Evolutionary conservation across 2,797 vertebrate genomes (phyloP).

Genomic region (Pipistrellus kuhlii): DNA sequence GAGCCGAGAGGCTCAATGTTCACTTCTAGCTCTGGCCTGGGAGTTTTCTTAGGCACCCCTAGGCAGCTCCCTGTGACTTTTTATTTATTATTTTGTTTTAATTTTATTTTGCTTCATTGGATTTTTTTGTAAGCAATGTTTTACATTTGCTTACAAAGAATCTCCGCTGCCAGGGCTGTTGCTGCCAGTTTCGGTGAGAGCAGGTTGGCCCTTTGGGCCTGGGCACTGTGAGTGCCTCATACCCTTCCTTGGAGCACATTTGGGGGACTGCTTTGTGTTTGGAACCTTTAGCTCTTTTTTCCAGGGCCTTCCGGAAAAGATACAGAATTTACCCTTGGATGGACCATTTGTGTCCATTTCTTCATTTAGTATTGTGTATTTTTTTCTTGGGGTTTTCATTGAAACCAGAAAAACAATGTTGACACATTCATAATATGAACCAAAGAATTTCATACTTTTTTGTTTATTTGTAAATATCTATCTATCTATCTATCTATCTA

Average conservation of each 20-base stretch:
- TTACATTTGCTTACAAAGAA: conserved; percentile 27
- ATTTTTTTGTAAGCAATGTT: background rate
- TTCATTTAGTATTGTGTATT: background rate
- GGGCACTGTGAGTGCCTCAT: background rate
- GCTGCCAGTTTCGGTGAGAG: conserved; percentile 2
- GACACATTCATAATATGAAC: background rate
- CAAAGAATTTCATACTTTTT: background rate
- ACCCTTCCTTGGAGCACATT: background rate
- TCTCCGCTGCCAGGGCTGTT: background rate
- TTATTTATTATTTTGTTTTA: background rate
- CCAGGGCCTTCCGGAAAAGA: background rate
- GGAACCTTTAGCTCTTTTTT: background rate
- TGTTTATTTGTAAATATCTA: background rate
- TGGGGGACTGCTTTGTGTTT: background rate
- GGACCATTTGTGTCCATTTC: background rate
- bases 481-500: background rate
- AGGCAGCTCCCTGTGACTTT: background rate
- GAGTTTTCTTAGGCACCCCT: background rate
- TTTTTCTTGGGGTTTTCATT: background rate
- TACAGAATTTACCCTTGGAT: background rate
- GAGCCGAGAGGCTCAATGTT: background rate
- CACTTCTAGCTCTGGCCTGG: background rate
- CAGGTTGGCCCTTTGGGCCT: background rate
- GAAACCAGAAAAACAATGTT: conserved; percentile 29
- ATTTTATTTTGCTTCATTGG: background rate